A percentile compares a stretch with the other conserved stretches of the same genome.
Conservation (phyloP, 2,888 invertebrate genomes). For the Noctua pronuba region DNA sequence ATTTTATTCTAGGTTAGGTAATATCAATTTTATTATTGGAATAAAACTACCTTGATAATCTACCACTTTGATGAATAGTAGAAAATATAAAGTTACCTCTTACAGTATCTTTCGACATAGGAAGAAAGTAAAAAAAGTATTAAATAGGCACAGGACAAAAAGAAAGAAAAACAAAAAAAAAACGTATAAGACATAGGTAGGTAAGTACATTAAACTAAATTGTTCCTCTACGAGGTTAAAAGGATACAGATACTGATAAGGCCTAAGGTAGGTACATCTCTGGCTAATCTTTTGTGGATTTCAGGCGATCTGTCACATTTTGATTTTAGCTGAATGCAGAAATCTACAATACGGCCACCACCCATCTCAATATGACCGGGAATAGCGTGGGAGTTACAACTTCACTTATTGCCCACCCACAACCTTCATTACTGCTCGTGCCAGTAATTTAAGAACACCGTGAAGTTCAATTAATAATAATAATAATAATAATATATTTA, state of each 20-base stretch:
- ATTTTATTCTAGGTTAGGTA: neutral
- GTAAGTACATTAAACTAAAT: too few species aligned
- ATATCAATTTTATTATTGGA: neutral
- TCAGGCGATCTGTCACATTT: neutral
- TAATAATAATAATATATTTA: too few species aligned
- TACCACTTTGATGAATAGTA: neutral
- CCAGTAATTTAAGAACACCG: constrained; percentile 31
- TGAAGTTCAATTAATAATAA: constrained; percentile 20
- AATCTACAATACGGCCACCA: constrained; percentile 9
- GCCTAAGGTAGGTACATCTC: too few species aligned
- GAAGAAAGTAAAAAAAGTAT: too few species aligned
- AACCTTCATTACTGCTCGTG: constrained; percentile 13
- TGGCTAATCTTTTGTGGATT: neutral
- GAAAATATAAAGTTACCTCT: neutral
- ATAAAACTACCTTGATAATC: neutral
- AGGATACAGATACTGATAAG: too few species aligned
- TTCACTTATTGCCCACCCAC: constrained; percentile 45
- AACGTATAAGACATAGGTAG: too few species aligned
- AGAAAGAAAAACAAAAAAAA: too few species aligned
- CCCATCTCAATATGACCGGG: neutral
- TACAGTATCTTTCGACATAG: neutral
- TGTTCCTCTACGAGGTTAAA: too few species aligned
- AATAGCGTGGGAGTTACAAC: constrained; percentile 31
- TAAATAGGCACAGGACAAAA: too few species aligned
- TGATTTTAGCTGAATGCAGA: neutral